phyloP scores from a whole-genome alignment of 1,140 invertebrate species.

The Stegodyphus dumicola region DNA sequence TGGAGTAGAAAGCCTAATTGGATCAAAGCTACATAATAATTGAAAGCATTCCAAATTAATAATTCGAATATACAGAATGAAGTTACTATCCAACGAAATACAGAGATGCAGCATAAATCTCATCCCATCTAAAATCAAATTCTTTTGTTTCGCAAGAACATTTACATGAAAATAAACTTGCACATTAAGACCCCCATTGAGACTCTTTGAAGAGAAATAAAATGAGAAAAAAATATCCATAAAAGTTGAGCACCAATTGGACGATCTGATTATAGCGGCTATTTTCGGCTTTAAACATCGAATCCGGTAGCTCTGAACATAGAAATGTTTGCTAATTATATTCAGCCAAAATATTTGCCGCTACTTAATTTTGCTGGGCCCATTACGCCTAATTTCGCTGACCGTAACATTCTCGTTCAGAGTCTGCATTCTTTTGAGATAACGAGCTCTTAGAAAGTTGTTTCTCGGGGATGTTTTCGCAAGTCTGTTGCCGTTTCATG shows the following conservation, averaged over 20 bases:
- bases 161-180: not conserved
- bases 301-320: not conserved
- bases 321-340: slow-evolving; percentile 47
- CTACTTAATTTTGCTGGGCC: slow-evolving; percentile 49
- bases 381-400: slow-evolving; percentile 52
- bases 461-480: slow-evolving; percentile 29
- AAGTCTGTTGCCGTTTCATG: slow-evolving; percentile 19
- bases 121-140: not conserved
- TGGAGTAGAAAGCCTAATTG: too few species aligned
- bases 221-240: slow-evolving; percentile 17
- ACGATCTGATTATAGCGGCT: slow-evolving; percentile 48
- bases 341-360: slow-evolving; percentile 58
- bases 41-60: not conserved
- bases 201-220: slow-evolving; percentile 6
- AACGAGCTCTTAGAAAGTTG: slow-evolving; percentile 16
- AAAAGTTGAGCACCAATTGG: slow-evolving; percentile 28
- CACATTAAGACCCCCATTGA: not conserved
- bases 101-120: not conserved
- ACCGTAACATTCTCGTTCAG: slow-evolving; percentile 37
- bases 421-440: slow-evolving; percentile 44
- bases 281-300: slow-evolving; percentile 24
- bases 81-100: not conserved
- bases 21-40: not conserved
- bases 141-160: not conserved
- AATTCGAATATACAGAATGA: not conserved